A percentile compares a stretch with the other conserved stretches of the same genome.
Evolutionary conservation across 2,113 vertebrate species (phyloP).

Genomic region (Oncorhynchus mykiss): DNA sequence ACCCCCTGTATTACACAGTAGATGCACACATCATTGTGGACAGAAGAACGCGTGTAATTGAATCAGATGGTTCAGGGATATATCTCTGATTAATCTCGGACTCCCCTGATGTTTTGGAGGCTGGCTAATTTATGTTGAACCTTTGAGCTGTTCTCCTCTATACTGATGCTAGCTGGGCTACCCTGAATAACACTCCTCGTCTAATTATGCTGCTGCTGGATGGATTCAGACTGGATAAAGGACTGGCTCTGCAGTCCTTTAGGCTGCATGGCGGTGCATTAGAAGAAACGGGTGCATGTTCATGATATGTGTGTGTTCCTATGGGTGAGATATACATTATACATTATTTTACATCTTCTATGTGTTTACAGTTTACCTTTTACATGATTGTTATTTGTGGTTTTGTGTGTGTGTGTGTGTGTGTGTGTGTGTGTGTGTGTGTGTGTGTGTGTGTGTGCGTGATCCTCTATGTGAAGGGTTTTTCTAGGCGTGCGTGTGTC

Average conservation of each 20-base stretch:
- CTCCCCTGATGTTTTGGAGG: slow-evolving; percentile 58
- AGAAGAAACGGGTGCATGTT: not conserved
- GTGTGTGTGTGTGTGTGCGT: not conserved
- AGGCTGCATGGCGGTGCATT: not conserved
- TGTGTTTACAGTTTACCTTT: slow-evolving; percentile 4
- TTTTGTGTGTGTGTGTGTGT: slow-evolving; percentile 17
- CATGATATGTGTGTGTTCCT: not conserved
- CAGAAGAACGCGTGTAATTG: slow-evolving; percentile 42
- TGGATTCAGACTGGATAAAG: slow-evolving; percentile 51
- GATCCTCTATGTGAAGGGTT: slow-evolving; percentile 27
- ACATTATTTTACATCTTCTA: slow-evolving; percentile 15
- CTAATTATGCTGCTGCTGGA: slow-evolving; percentile 58
- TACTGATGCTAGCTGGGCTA: slow-evolving; percentile 24
- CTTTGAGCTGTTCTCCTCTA: slow-evolving; percentile 52
- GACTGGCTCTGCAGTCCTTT: slow-evolving; percentile 29
- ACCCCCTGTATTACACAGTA: slow-evolving; percentile 12
- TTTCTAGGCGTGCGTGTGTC: slow-evolving; percentile 15
- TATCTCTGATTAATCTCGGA: slow-evolving; percentile 60
- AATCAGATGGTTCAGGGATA: slow-evolving; percentile 35
- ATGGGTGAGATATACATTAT: not conserved
- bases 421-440: not conserved
- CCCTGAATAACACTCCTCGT: slow-evolving; percentile 43
- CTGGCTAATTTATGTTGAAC: slow-evolving; percentile 54
- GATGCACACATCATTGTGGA: slow-evolving; percentile 2
- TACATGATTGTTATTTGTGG: slow-evolving; percentile 6